phyloP scores from a whole-genome alignment of 2,888 invertebrate genomes.

The Synanthedon vespiformis region DNA sequence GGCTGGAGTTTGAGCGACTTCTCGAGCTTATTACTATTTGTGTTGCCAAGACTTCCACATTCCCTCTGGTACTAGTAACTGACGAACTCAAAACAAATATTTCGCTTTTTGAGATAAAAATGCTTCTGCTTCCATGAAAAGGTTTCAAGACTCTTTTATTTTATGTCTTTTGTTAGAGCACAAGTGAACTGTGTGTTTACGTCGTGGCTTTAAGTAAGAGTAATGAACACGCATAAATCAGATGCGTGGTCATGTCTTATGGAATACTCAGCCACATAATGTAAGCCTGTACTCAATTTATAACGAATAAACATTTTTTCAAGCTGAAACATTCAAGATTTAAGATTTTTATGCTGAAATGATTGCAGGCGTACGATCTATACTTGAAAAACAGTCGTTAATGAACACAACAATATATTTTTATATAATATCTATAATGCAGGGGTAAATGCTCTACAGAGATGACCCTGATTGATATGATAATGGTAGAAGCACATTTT shows the following conservation, averaged over 20 bases:
- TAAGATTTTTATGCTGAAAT: too few relatives aligned
- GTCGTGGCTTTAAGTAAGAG: slow-evolving; percentile 49
- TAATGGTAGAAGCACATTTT: too few relatives aligned
- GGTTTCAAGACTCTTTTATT: slow-evolving; percentile 2
- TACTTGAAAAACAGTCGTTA: too few relatives aligned
- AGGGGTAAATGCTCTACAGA: too few relatives aligned
- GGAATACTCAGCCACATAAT: slow-evolving; percentile 10
- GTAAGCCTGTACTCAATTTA: neutral
- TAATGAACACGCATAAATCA: slow-evolving; percentile 55
- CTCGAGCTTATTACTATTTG: slow-evolving; percentile 61
- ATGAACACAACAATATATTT: too few relatives aligned
- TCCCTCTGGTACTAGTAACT: neutral
- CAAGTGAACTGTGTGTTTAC: slow-evolving; percentile 50
- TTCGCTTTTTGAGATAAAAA: neutral
- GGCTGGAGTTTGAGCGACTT: slow-evolving; percentile 42
- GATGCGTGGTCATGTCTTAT: slow-evolving; percentile 51
- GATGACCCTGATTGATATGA: too few relatives aligned
- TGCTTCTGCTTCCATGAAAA: neutral
- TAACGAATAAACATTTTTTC: too few relatives aligned
- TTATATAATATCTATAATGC: too few relatives aligned
- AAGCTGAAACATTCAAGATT: too few relatives aligned
- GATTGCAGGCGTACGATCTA: too few relatives aligned
- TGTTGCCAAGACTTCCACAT: slow-evolving; percentile 33
- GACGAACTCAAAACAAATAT: neutral
- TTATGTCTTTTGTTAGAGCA: neutral